Base-by-base conservation (phyloP, 2,888 invertebrate species). In the Pristionchus fissidentatus region DNA sequence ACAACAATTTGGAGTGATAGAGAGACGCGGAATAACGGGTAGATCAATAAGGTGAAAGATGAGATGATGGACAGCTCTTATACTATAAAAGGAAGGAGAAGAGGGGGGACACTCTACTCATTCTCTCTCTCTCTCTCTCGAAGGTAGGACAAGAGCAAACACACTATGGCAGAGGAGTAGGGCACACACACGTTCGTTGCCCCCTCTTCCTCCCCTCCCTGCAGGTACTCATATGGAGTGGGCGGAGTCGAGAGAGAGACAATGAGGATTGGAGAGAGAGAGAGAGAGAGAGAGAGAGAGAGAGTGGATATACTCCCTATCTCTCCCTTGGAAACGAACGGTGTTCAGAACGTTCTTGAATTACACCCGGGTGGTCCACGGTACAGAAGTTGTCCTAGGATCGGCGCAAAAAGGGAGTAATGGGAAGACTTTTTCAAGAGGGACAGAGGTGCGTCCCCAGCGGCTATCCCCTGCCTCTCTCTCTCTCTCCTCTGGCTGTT, bases 41-140 rank as follows among this genome's bases (percentile, higher is more conserved):
- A 22, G 38, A 77, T 19, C 15, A 77, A 13, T 32, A 26, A 35
- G 46, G 35, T 32, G 38, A 55, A 52, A 49, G 52, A 77, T 35
- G 52, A 32, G 55, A 35, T 32, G 49, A 41, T 77, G 49, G 77
- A 32, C 77, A 77, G 52, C 22, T 13, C 77, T 49, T 49, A 77
- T 55, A 77, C 77, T 52, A 49, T 52, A 77, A 52, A 35, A 49
- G 77, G 32, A 38, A 77, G 77, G 35, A 77, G 77, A 38, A 77
- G 77, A n/a, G 49, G 77, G 19, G 75, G 77, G 77, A 22, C 75
- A 77, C 52, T 52, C 77, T 77, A 49, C 77, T 77, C 52, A 15
- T 22, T 22, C 13, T 13, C n/a, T n/a, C n/a, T n/a, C n/a, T n/a
- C n/a, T n/a, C n/a, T n/a, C n/a, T n/a, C n/a, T n/a, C 55, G 22